A percentile compares a stretch with the other conserved stretches of the same genome.
phyloP scores from a whole-genome alignment of 2,797 vertebrate genomes.

The Lacerta viridis region DNA sequence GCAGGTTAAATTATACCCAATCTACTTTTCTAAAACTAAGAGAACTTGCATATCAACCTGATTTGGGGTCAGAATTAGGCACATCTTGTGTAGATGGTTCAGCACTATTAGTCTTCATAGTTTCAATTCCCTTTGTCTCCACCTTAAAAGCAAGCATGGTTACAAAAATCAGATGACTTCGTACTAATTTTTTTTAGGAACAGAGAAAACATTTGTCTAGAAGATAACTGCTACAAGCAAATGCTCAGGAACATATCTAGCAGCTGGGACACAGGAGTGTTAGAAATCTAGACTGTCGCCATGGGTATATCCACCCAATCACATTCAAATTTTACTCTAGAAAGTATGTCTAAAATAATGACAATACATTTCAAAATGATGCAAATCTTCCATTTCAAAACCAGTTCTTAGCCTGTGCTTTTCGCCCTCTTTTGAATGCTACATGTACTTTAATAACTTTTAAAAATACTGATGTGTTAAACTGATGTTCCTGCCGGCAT shows the following conservation, averaged over 20 bases:
- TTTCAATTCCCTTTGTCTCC: conserved; percentile 83
- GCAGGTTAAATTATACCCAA: not conserved
- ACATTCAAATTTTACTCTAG: not conserved
- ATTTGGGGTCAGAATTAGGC: conserved; percentile 77
- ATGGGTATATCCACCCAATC: not conserved
- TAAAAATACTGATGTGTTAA: not conserved
- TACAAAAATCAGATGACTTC: fast-evolving
- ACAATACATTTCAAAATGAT: not conserved
- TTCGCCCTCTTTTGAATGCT: not conserved
- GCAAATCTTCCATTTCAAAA: not conserved
- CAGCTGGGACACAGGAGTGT: not conserved
- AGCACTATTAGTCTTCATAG: conserved; percentile 73
- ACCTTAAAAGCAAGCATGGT: conserved; percentile 63
- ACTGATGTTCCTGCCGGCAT: not conserved
- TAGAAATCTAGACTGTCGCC: not conserved
- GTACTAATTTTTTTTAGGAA: not conserved
- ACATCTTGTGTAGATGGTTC: conserved; percentile 73
- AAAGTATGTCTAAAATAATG: not conserved
- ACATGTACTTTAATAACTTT: not conserved
- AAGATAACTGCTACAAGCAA: not conserved
- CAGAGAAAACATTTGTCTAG: not conserved
- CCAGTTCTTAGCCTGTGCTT: not conserved
- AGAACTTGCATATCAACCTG: conserved; percentile 68
- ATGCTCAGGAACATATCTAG: not conserved
- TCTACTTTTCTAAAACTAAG: not conserved